These are phyloP conservation scores for Patiria pectinifera DNA, from an alignment of 53 echinoderm and acorn worm species.

Conservation along the genomic window DNA sequence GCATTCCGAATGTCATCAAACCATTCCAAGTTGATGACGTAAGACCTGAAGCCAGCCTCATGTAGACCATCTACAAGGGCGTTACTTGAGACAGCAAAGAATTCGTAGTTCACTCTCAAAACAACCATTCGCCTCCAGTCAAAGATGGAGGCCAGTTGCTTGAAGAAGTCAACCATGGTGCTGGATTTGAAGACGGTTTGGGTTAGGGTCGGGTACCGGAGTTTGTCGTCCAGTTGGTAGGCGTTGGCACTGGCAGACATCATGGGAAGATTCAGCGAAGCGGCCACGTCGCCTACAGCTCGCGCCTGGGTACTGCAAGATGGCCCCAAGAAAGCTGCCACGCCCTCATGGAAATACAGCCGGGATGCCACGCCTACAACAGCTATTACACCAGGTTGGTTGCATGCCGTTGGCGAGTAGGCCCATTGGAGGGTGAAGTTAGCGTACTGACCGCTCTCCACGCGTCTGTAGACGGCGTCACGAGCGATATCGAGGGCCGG, in stretches of 20 bases:
- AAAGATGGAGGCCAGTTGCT: neutral
- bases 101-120: neutral
- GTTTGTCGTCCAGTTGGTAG: constrained; percentile 57
- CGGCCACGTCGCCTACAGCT: constrained; percentile 75
- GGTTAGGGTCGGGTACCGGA: constrained; percentile 56
- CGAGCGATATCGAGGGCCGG: constrained; percentile 82
- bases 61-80: neutral
- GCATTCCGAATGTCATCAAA: neutral
- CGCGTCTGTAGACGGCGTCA: constrained; percentile 65
- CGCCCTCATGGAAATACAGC: constrained; percentile 37
- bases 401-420: constrained; percentile 42
- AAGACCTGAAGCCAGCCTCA: neutral
- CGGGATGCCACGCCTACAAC: constrained; percentile 41
- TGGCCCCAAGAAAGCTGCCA: constrained; percentile 52
- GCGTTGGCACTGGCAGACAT: constrained; percentile 54
- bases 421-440: constrained; percentile 67
- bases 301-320: constrained; percentile 70
- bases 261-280: constrained; percentile 74
- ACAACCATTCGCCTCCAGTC: neutral
- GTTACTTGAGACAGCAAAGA: neutral
- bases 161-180: constrained; percentile 2
- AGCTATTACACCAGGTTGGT: neutral
- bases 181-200: constrained; percentile 10
- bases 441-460: constrained; percentile 62
- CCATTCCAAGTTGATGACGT: neutral